Percentiles rank a stretch among this genome's conserved stretches.
These are phyloP conservation scores for Herpailurus yagouaroundi DNA, from an alignment of 2,113 vertebrate genomes.

Conservation along the genomic window DNA sequence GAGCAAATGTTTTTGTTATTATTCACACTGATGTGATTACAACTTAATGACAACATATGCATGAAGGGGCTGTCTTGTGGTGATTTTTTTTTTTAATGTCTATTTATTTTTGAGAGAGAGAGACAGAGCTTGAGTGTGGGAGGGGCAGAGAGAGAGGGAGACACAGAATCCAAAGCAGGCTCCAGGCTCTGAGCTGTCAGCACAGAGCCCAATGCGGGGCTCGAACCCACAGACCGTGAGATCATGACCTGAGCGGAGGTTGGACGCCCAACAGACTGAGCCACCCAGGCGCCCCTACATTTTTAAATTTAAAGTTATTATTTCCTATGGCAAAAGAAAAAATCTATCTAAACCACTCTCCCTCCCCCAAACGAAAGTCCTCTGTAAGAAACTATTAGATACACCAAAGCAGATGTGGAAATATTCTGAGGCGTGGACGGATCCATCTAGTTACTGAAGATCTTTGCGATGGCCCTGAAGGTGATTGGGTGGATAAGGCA, in stretches of 20 bases:
- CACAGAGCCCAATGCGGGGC: no score
- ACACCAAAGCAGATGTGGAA: background rate
- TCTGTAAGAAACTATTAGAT: background rate
- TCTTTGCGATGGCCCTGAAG: background rate
- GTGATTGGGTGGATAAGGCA: accelerated
- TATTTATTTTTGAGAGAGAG: no score
- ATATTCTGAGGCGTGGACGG: background rate
- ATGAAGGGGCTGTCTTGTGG: background rate
- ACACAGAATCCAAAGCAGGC: no score
- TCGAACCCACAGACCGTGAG: no score
- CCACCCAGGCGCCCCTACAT: no score
- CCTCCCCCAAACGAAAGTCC: background rate
- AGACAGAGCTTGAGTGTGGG: no score
- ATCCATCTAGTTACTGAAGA: accelerated
- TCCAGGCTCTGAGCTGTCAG: no score
- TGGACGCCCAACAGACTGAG: no score
- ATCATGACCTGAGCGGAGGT: no score
- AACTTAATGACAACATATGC: background rate
- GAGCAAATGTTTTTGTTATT: background rate
- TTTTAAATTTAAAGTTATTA: background rate
- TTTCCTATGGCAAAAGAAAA: background rate
- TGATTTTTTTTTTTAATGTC: background rate
- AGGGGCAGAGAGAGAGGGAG: no score
- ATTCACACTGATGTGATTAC: background rate
- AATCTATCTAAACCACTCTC: no score